Evolutionary conservation across 2,113 vertebrate genomes (phyloP).

Genomic region (Chascanopsetta lugubris): DNA sequence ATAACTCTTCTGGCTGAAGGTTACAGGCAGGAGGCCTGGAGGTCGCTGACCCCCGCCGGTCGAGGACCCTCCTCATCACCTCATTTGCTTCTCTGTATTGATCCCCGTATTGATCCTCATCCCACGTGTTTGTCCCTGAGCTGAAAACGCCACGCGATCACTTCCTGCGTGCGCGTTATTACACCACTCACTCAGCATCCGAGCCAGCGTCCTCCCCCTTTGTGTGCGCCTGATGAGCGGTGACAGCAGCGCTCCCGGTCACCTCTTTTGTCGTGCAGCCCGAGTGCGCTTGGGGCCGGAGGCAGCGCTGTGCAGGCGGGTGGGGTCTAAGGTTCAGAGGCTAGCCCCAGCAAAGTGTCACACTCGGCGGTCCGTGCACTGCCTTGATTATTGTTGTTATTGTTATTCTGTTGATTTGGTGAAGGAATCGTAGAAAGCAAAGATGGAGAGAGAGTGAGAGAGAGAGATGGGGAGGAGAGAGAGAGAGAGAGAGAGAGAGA

Average conservation of each 20-base stretch:
- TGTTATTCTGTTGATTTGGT: constrained; percentile 42
- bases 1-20: no score
- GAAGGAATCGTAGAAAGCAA: constrained; percentile 17
- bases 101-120: constrained; percentile 40
- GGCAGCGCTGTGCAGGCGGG: constrained; percentile 13
- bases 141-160: constrained; percentile 45
- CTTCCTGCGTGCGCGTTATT: constrained; percentile 34
- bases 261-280: constrained; percentile 51
- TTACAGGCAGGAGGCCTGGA: no score
- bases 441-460: constrained; percentile 8
- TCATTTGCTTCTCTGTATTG: constrained; percentile 36
- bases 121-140: constrained; percentile 32
- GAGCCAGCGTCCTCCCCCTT: constrained; percentile 45
- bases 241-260: constrained; percentile 56
- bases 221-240: constrained; percentile 49
- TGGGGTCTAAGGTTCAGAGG: constrained; percentile 44
- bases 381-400: no score
- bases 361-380: no score
- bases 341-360: constrained; percentile 20
- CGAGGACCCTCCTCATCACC: constrained; percentile 38
- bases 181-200: constrained; percentile 28
- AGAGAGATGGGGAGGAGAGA: constrained; percentile 34
- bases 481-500: constrained; percentile 14
- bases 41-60: constrained; percentile 3
- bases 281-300: constrained; percentile 42